Conservation (phyloP, 1,140 invertebrate species). For the Tetraneura akinire region DNA sequence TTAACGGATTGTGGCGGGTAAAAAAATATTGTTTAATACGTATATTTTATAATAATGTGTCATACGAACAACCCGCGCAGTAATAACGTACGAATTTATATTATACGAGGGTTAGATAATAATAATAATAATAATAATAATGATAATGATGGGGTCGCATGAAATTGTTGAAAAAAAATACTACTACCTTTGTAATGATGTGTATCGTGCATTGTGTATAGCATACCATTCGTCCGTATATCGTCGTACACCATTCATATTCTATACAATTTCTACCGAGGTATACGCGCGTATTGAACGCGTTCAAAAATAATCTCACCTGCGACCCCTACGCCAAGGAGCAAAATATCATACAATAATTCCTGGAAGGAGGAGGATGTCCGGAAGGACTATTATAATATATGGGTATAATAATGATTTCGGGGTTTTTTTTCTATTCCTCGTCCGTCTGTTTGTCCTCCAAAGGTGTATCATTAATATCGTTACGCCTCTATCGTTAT, state of each 20-base stretch:
- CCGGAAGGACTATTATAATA: conserved; percentile 20
- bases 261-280: too few species aligned
- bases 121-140: too few species aligned
- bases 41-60: too few species aligned
- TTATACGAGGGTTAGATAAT: too few species aligned
- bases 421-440: conserved; percentile 4
- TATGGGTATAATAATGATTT: conserved; percentile 1
- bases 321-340: background rate
- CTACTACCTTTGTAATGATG: too few species aligned
- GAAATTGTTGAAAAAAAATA: too few species aligned
- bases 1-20: too few species aligned
- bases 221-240: background rate
- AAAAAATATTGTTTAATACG: too few species aligned
- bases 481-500: conserved; percentile 41
- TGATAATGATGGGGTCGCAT: too few species aligned
- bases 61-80: too few species aligned
- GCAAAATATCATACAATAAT: conserved; percentile 8
- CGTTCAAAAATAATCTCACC: conserved; percentile 3
- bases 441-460: too few species aligned
- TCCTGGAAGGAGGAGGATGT: background rate
- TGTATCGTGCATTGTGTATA: background rate
- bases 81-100: too few species aligned
- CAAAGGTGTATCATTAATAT: conserved; percentile 24
- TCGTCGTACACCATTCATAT: background rate
- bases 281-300: background rate